phyloP scores from a whole-genome alignment of 2,888 invertebrate genomes.

The Bellardia pandia region DNA sequence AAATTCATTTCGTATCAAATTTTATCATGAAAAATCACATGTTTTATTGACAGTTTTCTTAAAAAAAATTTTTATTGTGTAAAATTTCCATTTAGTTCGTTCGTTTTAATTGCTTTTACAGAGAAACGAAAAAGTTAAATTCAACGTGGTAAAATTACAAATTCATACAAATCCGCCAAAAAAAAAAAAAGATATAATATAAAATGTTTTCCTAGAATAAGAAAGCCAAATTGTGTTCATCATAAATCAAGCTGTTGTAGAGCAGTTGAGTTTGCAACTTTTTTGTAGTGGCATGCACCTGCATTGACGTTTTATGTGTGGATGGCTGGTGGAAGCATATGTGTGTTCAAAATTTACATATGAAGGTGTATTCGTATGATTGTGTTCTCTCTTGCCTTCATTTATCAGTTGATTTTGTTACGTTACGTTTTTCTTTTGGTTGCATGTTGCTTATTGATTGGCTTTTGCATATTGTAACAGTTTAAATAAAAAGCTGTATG shows the following conservation, averaged over 20 bases:
- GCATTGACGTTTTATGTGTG: not conserved
- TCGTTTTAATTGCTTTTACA: constrained; percentile 58
- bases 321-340: not conserved
- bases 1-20: constrained; percentile 5
- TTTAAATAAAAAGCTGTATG: constrained; percentile 53
- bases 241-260: constrained; percentile 50
- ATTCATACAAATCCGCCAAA: not conserved
- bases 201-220: not conserved
- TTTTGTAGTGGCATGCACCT: not conserved
- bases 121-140: not conserved
- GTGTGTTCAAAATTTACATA: not conserved
- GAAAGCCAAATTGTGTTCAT: constrained; percentile 34
- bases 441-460: constrained; percentile 60
- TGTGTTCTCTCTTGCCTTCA: not conserved
- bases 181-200: constrained; percentile 11
- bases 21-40: constrained; percentile 27
- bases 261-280: not conserved
- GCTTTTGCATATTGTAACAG: constrained; percentile 69
- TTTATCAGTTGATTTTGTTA: constrained; percentile 54
- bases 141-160: constrained; percentile 6
- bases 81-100: constrained; percentile 51
- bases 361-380: not conserved
- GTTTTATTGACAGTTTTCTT: constrained; percentile 23
- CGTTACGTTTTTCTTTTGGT: constrained; percentile 9
- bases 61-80: constrained; percentile 6